Evolutionary conservation across 1,140 invertebrate species (phyloP).

Genomic region (Nomia melanderi): DNA sequence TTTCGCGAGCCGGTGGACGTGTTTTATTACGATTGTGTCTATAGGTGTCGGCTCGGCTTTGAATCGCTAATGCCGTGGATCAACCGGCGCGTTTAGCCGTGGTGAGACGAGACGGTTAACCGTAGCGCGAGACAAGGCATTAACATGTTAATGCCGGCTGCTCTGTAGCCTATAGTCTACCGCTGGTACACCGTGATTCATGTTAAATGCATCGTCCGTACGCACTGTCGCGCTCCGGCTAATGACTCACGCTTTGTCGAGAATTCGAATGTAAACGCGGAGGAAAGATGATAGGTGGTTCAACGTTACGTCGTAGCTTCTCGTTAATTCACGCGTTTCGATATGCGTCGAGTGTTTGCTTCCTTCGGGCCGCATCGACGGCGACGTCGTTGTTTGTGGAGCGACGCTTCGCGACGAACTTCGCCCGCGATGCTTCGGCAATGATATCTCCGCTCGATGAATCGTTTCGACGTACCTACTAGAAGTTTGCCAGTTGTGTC

Average conservation of each 20-base stretch:
- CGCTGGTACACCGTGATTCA: constrained; percentile 32
- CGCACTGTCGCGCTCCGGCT: constrained; percentile 39
- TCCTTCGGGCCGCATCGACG: background rate
- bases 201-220: constrained; percentile 46
- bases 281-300: constrained; percentile 29
- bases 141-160: constrained; percentile 46
- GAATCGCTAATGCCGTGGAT: constrained; percentile 48
- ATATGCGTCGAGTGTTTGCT: background rate
- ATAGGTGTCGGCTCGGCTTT: constrained; percentile 36
- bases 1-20: constrained; percentile 4
- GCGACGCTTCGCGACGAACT: no score
- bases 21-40: constrained; percentile 46
- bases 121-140: constrained; percentile 45
- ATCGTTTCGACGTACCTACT: no score
- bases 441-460: no score
- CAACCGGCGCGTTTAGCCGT: constrained; percentile 38
- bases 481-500: no score
- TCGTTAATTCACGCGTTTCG: background rate
- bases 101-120: constrained; percentile 43
- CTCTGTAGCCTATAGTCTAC: constrained; percentile 15
- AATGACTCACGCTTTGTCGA: constrained; percentile 19
- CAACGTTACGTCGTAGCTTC: background rate
- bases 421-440: no score
- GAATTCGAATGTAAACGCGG: constrained; percentile 42
- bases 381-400: background rate